Base-by-base conservation (phyloP, 2,797 vertebrate genomes). In the Thamnophis elegans region DNA sequence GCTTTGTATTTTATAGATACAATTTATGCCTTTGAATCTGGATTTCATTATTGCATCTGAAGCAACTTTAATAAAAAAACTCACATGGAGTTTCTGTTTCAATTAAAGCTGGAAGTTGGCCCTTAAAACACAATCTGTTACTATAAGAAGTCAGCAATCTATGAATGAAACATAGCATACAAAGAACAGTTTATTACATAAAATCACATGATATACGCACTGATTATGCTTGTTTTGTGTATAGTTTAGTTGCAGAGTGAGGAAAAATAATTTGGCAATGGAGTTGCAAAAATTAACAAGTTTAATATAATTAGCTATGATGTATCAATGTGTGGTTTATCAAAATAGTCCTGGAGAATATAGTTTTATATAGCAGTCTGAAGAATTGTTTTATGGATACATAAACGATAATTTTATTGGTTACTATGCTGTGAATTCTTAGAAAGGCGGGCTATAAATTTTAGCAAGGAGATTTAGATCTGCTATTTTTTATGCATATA, bases 81-180 rank as follows among this genome's bases (percentile, higher is more conserved):
- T 92, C 94, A 65, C 0, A 54, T 93, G 2, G 12, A 89, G 25
- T 85, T 53, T 95, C 90, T 56, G 22, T 93, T 90, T 65, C 56
- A 32, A 13, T 88, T 87, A 78, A 85, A 89, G 25, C 94, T 93
- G 36, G 59, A 68, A 85, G 89, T 94, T 32, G 62, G 25, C 10
- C 9, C 9, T 92, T 28, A 92, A 89, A 85, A 26, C 18, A 1
- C 16, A 78, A 8, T 78, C 26, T 91, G 10, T 25, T 54, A 32
- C 9, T 25, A 54, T 58, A 12, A 82, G 36, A 51, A 55, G 42
- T 22, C 51, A 42, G 36, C 18, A 22, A 3, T 82, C 16, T 55
- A 8, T 86, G 28, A 82, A 56, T 92, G 68, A 20, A 78, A 59
- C 18, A 26, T 59, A 53, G 28, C 51, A 12, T 89, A 85, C 26